phyloP scores from a whole-genome alignment of 1,140 invertebrate species.

The Drosophila fuyamai region DNA sequence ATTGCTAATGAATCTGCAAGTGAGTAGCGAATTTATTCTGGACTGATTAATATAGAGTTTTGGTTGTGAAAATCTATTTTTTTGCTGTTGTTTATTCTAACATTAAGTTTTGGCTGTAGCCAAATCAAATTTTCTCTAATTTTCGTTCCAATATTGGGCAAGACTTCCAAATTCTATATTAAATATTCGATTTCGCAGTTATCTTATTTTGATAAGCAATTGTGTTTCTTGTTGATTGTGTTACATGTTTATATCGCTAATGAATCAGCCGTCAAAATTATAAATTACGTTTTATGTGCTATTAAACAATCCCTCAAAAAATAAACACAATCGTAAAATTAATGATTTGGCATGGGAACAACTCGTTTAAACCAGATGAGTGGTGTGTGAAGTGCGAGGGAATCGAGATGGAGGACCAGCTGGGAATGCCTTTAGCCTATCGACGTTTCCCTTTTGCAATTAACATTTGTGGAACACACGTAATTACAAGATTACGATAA shows the following conservation, averaged over 20 bases:
- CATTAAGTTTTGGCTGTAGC: neutral
- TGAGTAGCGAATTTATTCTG: neutral
- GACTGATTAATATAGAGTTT: neutral
- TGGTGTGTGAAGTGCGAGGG: neutral
- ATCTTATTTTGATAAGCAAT: neutral
- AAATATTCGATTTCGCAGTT: neutral
- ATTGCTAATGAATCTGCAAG: neutral
- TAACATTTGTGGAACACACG: slow-evolving; percentile 69
- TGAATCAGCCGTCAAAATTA: neutral
- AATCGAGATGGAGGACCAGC: slow-evolving; percentile 3
- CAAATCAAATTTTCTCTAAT: neutral
- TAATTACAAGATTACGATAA: slow-evolving; percentile 71
- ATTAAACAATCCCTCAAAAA: neutral
- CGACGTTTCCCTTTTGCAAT: slow-evolving; percentile 55
- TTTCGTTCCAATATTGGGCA: neutral
- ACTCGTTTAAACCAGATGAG: slow-evolving; percentile 13
- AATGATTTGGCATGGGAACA: slow-evolving; percentile 22
- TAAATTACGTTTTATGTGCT: neutral
- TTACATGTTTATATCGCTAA: neutral
- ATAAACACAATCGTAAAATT: slow-evolving; percentile 19
- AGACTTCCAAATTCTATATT: neutral
- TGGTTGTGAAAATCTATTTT: neutral
- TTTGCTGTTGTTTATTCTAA: neutral
- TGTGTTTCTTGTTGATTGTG: neutral
- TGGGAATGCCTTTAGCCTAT: slow-evolving; percentile 35